Percentiles rank a stretch among this genome's conserved stretches.
Evolutionary conservation across 2,888 invertebrate species (phyloP).

Genomic region (Plemyria rubiginata): DNA sequence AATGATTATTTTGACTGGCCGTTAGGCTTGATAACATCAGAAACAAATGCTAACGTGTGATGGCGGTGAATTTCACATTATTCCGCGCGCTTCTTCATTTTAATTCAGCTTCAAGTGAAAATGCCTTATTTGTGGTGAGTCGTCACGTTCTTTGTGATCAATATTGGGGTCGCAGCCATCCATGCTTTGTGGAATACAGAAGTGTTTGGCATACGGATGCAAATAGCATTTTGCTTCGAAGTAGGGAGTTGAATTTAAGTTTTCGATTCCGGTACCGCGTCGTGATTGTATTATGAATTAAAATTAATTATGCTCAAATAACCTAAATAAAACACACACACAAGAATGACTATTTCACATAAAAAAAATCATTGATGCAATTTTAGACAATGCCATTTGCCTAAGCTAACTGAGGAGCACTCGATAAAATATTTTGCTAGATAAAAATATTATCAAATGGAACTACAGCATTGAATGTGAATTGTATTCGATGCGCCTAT

Average conservation of each 20-base stretch:
- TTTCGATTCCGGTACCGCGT: conserved; percentile 17
- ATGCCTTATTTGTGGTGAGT: conserved; percentile 59
- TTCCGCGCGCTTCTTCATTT: conserved; percentile 47
- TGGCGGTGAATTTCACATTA: conserved; percentile 22
- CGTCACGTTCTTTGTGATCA: conserved; percentile 68
- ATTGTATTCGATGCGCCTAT: conserved; percentile 25
- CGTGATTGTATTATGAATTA: conserved; percentile 11
- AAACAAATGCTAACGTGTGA: not conserved
- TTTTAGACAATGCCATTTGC: too few relatives aligned
- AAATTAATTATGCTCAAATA: too few relatives aligned
- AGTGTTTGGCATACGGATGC: conserved; percentile 58
- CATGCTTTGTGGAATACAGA: conserved; percentile 35
- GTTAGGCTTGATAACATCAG: not conserved
- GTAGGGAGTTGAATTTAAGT: conserved; percentile 17
- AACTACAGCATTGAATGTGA: conserved; percentile 24
- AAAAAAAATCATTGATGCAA: too few relatives aligned
- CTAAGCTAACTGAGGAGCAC: not conserved
- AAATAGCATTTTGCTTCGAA: conserved; percentile 24
- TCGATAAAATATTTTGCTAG: conserved; percentile 11
- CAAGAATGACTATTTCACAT: too few relatives aligned
- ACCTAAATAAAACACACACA: too few relatives aligned
- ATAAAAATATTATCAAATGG: conserved; percentile 24
- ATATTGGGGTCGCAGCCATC: conserved; percentile 65
- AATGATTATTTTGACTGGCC: not conserved
- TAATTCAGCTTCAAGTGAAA: conserved; percentile 67